Evolutionary conservation across 2,888 invertebrate genomes (phyloP).

Genomic region (Eurois occulta): DNA sequence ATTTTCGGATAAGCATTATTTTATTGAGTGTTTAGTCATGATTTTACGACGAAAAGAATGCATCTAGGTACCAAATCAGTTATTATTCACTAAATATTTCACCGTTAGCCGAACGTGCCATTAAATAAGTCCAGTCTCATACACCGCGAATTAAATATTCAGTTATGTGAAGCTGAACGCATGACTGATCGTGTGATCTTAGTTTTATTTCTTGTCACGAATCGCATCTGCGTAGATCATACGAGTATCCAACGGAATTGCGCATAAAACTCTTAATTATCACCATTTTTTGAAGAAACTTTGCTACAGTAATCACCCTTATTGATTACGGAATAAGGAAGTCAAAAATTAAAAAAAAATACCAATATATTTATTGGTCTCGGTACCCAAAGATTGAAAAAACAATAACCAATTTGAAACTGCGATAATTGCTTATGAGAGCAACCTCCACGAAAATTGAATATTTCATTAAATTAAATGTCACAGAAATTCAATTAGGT

Average conservation of each 20-base stretch:
- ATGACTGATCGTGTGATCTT: conserved; percentile 66
- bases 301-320: conserved; percentile 16
- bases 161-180: conserved; percentile 63
- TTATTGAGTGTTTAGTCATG: background rate
- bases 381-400: conserved; percentile 59
- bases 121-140: conserved; percentile 46
- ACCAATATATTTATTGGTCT: conserved; percentile 19
- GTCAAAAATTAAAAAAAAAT: background rate
- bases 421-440: conserved; percentile 63
- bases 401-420: conserved; percentile 65
- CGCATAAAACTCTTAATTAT: conserved; percentile 29
- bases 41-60: background rate
- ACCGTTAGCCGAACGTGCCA: conserved; percentile 28
- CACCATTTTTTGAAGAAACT: background rate
- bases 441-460: conserved; percentile 41
- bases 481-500: conserved; percentile 55
- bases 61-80: background rate
- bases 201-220: conserved; percentile 63
- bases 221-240: conserved; percentile 26
- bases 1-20: background rate
- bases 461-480: conserved; percentile 53
- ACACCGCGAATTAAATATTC: conserved; percentile 61
- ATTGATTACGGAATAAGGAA: conserved; percentile 14
- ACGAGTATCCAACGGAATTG: conserved; percentile 39
- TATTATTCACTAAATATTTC: conserved; percentile 23